A percentile compares a stretch with the other conserved stretches of the same genome.
Conservation (phyloP, 2,113 vertebrate genomes). For the Saimiri boliviensis region DNA sequence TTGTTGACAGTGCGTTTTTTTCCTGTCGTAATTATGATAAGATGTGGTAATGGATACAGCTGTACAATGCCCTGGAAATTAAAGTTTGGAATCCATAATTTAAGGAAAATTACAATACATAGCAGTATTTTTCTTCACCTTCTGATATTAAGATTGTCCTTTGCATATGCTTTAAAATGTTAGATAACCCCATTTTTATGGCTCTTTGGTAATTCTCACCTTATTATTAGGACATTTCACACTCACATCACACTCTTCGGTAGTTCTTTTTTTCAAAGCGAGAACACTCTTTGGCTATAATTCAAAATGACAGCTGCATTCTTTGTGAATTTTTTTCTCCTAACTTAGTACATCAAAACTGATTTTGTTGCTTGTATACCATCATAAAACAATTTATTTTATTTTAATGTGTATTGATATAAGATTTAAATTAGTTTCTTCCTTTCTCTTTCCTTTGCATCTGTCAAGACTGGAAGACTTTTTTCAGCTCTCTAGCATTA, state of each 20-base stretch:
- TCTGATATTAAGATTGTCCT: background rate
- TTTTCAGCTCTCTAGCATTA: conserved; percentile 3
- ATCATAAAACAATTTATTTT: background rate
- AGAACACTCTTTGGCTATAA: background rate
- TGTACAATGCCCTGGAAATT: conserved; percentile 22
- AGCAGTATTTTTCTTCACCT: background rate
- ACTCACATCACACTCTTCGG: rapidly evolving
- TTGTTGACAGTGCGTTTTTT: conserved; percentile 66
- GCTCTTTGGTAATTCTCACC: background rate
- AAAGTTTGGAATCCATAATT: background rate
- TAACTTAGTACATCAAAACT: background rate
- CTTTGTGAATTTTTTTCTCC: background rate
- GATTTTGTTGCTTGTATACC: background rate
- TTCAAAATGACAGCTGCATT: background rate
- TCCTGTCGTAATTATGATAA: conserved; percentile 26
- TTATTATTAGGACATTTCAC: background rate
- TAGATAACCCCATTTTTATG: background rate
- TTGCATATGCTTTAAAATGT: background rate
- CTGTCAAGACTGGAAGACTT: background rate
- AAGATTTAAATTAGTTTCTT: conserved; percentile 40
- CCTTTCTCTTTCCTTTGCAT: background rate
- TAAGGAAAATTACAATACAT: background rate
- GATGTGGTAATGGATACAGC: background rate
- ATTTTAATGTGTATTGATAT: conserved; percentile 15
- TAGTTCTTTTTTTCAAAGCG: background rate